phyloP scores from a whole-genome alignment of 2,888 invertebrate genomes.

The Eristalis arbustorum region DNA sequence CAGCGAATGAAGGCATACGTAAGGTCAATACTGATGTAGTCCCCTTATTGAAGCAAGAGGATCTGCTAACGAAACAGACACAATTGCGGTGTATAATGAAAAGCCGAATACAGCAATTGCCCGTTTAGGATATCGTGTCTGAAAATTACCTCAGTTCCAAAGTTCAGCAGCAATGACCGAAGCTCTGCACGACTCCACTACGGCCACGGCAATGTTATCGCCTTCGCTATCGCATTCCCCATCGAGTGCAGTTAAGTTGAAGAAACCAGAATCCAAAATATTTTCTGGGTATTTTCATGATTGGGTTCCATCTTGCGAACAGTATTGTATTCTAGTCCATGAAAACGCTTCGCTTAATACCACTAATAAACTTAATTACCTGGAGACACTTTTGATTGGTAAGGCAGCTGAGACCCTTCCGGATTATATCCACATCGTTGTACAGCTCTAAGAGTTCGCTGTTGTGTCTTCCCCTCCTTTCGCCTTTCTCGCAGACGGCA shows the following conservation, averaged over 20 bases:
- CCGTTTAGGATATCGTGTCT: background rate
- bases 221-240: background rate
- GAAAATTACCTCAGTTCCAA: background rate
- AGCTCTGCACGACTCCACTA: background rate
- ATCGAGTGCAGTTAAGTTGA: conserved; percentile 5
- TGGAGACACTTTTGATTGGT: background rate
- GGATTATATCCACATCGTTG: too few species aligned
- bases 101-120: background rate
- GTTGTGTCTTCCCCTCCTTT: too few species aligned
- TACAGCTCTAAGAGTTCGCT: too few species aligned
- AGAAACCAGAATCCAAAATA: background rate
- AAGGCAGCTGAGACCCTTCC: background rate
- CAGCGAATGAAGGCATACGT: conserved; percentile 22
- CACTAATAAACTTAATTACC: background rate
- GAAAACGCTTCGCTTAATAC: background rate
- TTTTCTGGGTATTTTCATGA: background rate
- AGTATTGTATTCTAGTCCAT: background rate
- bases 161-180: background rate
- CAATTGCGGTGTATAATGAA: background rate
- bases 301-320: background rate
- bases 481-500: too few species aligned
- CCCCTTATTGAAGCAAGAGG: background rate
- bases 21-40: conserved; percentile 11
- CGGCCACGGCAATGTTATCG: background rate
- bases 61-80: background rate